These are phyloP conservation scores for Formicarius rufipectus DNA, from an alignment of 2,113 vertebrate genomes.

Conservation along the genomic window DNA sequence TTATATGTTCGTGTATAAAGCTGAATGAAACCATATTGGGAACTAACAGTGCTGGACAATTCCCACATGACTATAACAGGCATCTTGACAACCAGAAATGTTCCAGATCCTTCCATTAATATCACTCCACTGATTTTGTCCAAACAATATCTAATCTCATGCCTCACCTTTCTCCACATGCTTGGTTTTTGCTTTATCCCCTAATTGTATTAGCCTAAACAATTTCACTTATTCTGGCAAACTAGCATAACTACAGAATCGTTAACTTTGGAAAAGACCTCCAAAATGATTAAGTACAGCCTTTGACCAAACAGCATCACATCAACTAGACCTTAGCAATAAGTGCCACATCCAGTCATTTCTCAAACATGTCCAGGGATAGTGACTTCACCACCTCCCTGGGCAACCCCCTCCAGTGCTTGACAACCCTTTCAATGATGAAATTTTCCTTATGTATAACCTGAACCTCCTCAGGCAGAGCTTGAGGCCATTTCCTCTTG, in stretches of 20 bases:
- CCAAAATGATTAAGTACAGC: background rate
- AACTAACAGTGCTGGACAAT: background rate
- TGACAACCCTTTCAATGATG: background rate
- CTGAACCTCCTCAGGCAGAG: background rate
- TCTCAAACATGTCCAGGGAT: background rate
- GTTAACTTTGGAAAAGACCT: background rate
- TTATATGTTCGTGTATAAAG: background rate
- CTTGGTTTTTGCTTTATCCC: accelerated
- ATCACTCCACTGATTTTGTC: background rate
- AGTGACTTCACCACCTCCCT: background rate
- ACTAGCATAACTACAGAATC: background rate
- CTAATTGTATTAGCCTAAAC: background rate
- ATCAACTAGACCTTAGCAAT: too few species aligned
- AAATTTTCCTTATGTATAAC: background rate
- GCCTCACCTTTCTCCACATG: background rate
- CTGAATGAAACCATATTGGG: background rate
- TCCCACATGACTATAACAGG: background rate
- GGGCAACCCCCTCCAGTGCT: background rate
- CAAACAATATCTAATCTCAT: background rate
- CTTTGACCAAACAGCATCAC: background rate
- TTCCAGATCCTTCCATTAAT: background rate
- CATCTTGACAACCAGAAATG: background rate
- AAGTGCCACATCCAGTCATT: background rate
- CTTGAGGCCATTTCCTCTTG: too few species aligned
- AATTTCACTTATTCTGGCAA: background rate